Evolutionary conservation across 1,140 invertebrate species (phyloP), one percentile per base, ranked within the genome.

Genomic region (Agrilus planipennis): DNA sequence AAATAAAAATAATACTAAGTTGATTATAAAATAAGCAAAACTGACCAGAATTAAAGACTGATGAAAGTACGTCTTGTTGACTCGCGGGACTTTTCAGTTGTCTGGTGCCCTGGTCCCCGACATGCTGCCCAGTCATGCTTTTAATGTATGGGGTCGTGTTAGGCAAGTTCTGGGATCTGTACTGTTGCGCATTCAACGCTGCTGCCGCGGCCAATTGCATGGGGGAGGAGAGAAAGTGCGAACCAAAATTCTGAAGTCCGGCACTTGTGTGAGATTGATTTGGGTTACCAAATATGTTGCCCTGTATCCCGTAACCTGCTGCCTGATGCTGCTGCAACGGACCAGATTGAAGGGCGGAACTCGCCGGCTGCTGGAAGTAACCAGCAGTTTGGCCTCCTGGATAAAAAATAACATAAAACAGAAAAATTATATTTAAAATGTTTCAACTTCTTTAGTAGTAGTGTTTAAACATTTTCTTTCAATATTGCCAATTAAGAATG

Each of bases 301-400:
- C 53, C 44, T 60, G 59, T 12, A 60, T 46, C 14, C 59, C 59
- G 37, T 53, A 60, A 18, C 59, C 53, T 7, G 57, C 47, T n/a
- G n/a, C n/a, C 42, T 60, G 60, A 38, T 60, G 57, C 39, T 57
- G 59, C 30, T 53, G 51, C 20, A 57, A 41, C 25, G 53, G 58
- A n/a, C 49, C 54, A 9, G 56, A 55, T 16, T 47, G 52, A 16
- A 58, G 27, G 11, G 52, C 50, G 11, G 57, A 60, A 44, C 43
- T 59, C 12, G 52, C 56, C 6, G 59, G 57, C 43, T 58, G 57
- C 49, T 60, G 60, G 42, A 53, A 62, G 38, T 56, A 62, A 10
- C 58, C 60, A n/a, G n/a, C n/a, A 34, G 53, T 55, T 38, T 62
- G 60, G n/a, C 52, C 60, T 21, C 54, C 57, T 57, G n/a, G n/a